Percentiles rank a stretch among this genome's conserved stretches.
phyloP scores from a whole-genome alignment of 2,888 invertebrate genomes.

The Blastobasis adustella region DNA sequence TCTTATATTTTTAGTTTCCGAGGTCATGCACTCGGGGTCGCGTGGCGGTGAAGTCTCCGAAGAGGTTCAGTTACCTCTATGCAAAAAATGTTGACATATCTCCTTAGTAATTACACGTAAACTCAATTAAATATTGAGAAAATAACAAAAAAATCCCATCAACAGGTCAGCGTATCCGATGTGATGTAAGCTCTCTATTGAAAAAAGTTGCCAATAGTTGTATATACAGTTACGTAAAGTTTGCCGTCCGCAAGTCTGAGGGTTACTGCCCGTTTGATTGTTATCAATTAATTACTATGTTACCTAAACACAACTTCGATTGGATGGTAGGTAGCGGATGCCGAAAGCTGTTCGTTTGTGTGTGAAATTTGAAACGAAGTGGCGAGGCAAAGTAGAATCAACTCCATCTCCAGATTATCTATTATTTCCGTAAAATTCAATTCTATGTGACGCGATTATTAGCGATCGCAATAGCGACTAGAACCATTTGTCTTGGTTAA shows the following conservation, averaged over 20 bases:
- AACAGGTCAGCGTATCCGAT: slow-evolving; percentile 26
- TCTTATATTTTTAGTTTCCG: no score
- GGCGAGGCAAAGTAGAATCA: no score
- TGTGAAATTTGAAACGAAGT: no score
- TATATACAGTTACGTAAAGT: slow-evolving; percentile 3
- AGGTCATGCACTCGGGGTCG: neutral
- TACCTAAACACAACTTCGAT: neutral
- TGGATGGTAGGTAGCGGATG: no score
- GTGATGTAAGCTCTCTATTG: slow-evolving; percentile 19
- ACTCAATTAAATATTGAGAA: slow-evolving; percentile 23
- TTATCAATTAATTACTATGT: neutral
- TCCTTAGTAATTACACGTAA: slow-evolving; percentile 15
- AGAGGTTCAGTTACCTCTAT: slow-evolving; percentile 20
- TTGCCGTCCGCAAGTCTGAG: slow-evolving; percentile 8
- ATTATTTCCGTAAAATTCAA: no score
- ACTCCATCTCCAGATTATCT: neutral
- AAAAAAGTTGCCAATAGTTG: slow-evolving; percentile 6
- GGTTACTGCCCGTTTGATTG: slow-evolving; percentile 23
- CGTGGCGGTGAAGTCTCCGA: slow-evolving; percentile 1
- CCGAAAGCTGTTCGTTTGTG: no score
- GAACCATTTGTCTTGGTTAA: no score
- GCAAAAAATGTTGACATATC: slow-evolving; percentile 7
- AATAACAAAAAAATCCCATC: slow-evolving; percentile 18
- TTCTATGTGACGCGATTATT: no score
- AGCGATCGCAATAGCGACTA: no score